Evolutionary conservation across 2,113 vertebrate species (phyloP).

Genomic region (Desmodus rotundus): DNA sequence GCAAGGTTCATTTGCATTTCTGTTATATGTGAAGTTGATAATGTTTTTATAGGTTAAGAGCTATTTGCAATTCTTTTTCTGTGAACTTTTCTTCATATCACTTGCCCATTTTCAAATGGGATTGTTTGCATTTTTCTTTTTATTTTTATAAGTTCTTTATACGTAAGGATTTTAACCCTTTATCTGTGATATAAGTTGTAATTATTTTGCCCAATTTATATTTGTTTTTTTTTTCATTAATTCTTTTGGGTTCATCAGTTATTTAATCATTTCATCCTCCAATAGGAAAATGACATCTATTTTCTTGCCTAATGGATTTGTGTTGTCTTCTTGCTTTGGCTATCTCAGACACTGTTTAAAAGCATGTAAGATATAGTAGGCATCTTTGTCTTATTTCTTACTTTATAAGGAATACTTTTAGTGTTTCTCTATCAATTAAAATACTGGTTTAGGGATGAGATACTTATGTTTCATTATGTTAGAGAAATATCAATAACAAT

Average conservation of each 20-base stretch:
- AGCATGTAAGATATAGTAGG: not conserved
- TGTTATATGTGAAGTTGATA: not conserved
- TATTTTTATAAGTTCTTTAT: not conserved
- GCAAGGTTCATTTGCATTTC: not conserved
- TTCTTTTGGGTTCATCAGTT: not conserved
- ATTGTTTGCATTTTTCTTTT: not conserved
- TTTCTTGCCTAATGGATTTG: not conserved
- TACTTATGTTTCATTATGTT: not conserved
- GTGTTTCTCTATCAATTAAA: not conserved
- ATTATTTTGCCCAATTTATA: not conserved
- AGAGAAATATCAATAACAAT: not conserved
- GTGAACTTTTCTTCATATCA: not conserved
- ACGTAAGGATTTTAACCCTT: not conserved
- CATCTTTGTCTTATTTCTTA: not conserved
- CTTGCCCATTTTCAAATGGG: not conserved
- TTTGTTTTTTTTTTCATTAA: not conserved
- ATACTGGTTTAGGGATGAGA: not conserved
- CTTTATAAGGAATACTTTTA: not conserved
- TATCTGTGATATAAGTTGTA: not conserved
- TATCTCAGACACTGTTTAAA: not conserved
- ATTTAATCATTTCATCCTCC: not conserved
- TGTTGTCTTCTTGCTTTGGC: not conserved
- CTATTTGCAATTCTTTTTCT: not conserved
- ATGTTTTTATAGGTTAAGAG: not conserved
- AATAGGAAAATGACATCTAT: not conserved